A percentile compares a stretch with the other conserved stretches of the same genome.
phyloP scores from a whole-genome alignment of 1,140 invertebrate species.

The Tenebrio molitor region DNA sequence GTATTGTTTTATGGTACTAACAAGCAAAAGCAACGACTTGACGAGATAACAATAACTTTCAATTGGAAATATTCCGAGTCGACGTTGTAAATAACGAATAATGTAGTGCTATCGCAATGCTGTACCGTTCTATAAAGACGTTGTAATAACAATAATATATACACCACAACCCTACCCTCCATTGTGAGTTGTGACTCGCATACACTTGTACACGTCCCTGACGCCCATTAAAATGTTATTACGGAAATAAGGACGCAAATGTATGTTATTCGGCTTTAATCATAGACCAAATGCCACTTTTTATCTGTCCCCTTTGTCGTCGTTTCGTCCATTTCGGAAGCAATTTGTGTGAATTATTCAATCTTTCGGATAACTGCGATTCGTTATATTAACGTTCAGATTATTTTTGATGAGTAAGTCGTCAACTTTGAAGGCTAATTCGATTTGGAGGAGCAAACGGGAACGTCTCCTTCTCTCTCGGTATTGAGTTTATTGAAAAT shows the following conservation, averaged over 20 bases:
- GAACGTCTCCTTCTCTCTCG: not conserved
- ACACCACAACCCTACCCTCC: constrained; percentile 17
- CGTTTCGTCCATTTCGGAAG: constrained; percentile 27
- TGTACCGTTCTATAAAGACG: constrained; percentile 38
- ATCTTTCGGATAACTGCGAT: constrained; percentile 15
- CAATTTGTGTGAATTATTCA: constrained; percentile 35
- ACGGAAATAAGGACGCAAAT: constrained; percentile 35
- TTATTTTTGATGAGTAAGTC: constrained; percentile 30
- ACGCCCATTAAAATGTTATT: constrained; percentile 40
- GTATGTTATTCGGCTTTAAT: constrained; percentile 29
- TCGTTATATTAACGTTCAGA: constrained; percentile 31
- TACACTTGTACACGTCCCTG: constrained; percentile 26
- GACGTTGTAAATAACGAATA: constrained; percentile 32
- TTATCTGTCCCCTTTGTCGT: constrained; percentile 11
- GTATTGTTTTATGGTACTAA: constrained; percentile 36
- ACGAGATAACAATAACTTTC: constrained; percentile 40
- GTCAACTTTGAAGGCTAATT: constrained; percentile 16
- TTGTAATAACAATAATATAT: constrained; percentile 38
- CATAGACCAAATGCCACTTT: constrained; percentile 32
- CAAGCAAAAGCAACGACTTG: constrained; percentile 35
- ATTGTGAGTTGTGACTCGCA: constrained; percentile 23
- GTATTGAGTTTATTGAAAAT: constrained; percentile 38
- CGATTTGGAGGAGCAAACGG: constrained; percentile 3
- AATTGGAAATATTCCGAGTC: constrained; percentile 25
- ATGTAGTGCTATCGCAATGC: constrained; percentile 18